Evolutionary conservation across 2,888 invertebrate species (phyloP).

Genomic region (Leuctra nigra): DNA sequence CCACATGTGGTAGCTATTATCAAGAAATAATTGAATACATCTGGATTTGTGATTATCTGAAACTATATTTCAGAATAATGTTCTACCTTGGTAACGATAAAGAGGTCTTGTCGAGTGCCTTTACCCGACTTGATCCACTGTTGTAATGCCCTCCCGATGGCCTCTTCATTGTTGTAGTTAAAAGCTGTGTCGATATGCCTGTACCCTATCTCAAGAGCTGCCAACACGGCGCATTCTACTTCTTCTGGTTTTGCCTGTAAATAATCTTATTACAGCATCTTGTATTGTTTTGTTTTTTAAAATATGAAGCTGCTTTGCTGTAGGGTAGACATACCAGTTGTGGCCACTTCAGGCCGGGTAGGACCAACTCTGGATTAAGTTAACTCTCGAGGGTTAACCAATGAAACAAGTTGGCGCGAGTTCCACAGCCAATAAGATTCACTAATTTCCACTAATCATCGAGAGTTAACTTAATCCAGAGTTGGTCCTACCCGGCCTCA

Average conservation of each 20-base stretch:
- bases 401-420: too few relatives aligned
- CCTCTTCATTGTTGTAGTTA: slow-evolving; percentile 71
- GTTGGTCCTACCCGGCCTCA: too few relatives aligned
- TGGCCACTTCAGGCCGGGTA: too few relatives aligned
- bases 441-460: too few relatives aligned
- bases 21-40: not conserved
- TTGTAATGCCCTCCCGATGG: slow-evolving; percentile 61
- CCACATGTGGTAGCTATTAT: slow-evolving; percentile 31
- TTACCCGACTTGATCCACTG: slow-evolving; percentile 57
- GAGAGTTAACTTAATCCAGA: too few relatives aligned
- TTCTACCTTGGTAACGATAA: slow-evolving; percentile 74
- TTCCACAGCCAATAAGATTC: too few relatives aligned
- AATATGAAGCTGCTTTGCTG: not conserved
- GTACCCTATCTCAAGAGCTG: slow-evolving; percentile 63
- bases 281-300: not conserved
- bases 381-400: not conserved
- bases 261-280: not conserved
- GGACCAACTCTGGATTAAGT: too few relatives aligned
- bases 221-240: slow-evolving; percentile 53
- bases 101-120: slow-evolving; percentile 61
- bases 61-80: not conserved
- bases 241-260: slow-evolving; percentile 55
- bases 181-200: slow-evolving; percentile 74
- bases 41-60: too few relatives aligned
- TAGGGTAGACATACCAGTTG: too few relatives aligned